Evolutionary conservation across 2,797 vertebrate species (phyloP), one percentile per base, ranked within the genome.

Genomic region (Gobio occitaniae): DNA sequence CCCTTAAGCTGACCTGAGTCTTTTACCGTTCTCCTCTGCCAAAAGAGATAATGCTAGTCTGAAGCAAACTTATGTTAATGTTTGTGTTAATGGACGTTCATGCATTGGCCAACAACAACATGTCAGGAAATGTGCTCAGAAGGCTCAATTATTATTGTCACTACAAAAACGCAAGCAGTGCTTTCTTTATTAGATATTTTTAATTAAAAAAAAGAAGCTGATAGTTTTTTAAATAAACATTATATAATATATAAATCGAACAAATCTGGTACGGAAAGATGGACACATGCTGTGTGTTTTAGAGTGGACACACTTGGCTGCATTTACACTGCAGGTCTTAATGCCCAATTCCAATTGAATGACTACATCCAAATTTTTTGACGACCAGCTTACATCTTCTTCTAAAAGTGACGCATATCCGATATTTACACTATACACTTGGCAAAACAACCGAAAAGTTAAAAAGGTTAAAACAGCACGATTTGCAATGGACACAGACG

Each of bases 1-100:
- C 15, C 21, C 71, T 38, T 36, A 65, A 66, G 47, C 50, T 76
- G 70, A 75, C 81, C 81, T 25, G 44, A 59, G 71, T 75, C 59
- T 48, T 75, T 52, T 63, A 29, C 74, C 32, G 44, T 59, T 81
- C 66, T 81, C 15, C 44, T 59, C 66, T 59, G 66, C 79, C 79
- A 81, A 71, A 52, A 81, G 19, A 41, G 21, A 80, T 54, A 32
- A 65, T 48, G 59, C 25, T 19, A 29, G 77, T 65, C 59, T 65
- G 59, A 65, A 17, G 41, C 59, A 63, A 78, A 78, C 77, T 78
- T 78, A 65, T 78, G 77, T 21, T 78, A 12, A 63, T 47, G 61
- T 78, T 65, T 65, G 77, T 65, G 77, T 48, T 65, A 77, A 77
- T 59, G 25, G 19, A 41, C 36, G 6, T 77, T n/a, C 29, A 54